Base-by-base conservation (phyloP, 2,888 invertebrate species). In the Drosophila affinis region DNA sequence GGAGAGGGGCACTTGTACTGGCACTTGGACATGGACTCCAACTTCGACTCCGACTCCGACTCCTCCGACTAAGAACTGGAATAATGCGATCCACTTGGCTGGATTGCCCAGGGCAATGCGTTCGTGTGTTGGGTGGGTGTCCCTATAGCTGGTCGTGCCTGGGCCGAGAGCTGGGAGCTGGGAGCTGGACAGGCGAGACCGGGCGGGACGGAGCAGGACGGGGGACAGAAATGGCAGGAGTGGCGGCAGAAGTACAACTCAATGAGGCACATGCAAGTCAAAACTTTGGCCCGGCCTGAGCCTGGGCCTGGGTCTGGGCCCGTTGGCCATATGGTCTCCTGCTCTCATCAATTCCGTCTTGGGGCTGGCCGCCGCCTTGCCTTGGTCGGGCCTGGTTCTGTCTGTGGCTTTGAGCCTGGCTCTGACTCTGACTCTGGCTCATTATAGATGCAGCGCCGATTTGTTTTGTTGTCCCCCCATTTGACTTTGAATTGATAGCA, bases 391-490 rank as follows among this genome's bases (percentile, higher is more conserved):
- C 45, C 58, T 24, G 48, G 21, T 21, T 45, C 34, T 34, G 34
- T 12, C 12, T 32, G 12, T 53, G 68, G 68, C 67, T 45, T 12
- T 34, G 34, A 3, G 4, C 10, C 12, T 53, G 68, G 73, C 21
- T 21, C 21, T 21, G 21, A 3, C 21, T 21, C 21, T 21, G 21
- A 21, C 73, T 24, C 52, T 55, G 70, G 64, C 81, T 89, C 90
- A 89, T 90, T 89, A 90, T 83, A 86, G 89, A 90, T 89, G 81
- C 89, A 90, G 90, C 90, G 90, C 90, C 89, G 90, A 89, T 89
- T 89, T 89, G 89, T 89, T 89, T 87, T 89, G 88, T 87, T 89
- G 88, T 87, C 89, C 88, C 88, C 85, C 90, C 89, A 90, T 89
- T 89, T 89, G 88, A 90, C 90, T 89, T 87, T 85, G 88, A 90